Evolutionary conservation across 1,140 invertebrate genomes (phyloP).

Genomic region (Rhysida immarginata): DNA sequence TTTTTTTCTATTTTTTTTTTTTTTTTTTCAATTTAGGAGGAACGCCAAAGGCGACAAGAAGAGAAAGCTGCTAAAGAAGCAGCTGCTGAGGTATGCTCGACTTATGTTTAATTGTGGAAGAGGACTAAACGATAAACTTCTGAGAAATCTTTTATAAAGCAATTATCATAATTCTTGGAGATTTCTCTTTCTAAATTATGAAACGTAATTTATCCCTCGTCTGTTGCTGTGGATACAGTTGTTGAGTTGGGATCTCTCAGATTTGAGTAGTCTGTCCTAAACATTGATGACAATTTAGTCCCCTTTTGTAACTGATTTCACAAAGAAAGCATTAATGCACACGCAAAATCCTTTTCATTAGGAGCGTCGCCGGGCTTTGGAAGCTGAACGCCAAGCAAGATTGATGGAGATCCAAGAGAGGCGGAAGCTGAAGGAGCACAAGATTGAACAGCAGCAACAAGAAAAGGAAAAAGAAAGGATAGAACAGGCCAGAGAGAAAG

Average conservation of each 20-base stretch:
- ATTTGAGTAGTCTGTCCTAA: too few relatives aligned
- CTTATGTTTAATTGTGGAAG: conserved; percentile 7
- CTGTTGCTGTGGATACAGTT: too few relatives aligned
- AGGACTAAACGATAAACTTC: too few relatives aligned
- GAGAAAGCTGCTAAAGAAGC: conserved; percentile 89
- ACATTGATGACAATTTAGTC: too few relatives aligned
- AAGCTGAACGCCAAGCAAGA: conserved; percentile 64
- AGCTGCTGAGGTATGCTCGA: conserved; percentile 50
- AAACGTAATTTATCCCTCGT: too few relatives aligned
- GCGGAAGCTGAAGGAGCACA: conserved; percentile 61
- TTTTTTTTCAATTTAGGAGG: too few relatives aligned
- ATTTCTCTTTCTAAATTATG: too few relatives aligned
- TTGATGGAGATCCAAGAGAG: conserved; percentile 62
- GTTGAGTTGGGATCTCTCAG: too few relatives aligned
- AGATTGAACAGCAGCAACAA: conserved; percentile 69
- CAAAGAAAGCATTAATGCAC: too few relatives aligned
- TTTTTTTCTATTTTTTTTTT: conserved; percentile 5
- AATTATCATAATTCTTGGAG: too few relatives aligned
- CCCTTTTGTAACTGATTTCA: too few relatives aligned
- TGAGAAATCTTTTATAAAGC: too few relatives aligned
- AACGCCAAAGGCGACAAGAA: conserved; percentile 54
- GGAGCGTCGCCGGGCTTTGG: conserved; percentile 64
- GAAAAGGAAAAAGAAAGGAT: conserved; percentile 69
- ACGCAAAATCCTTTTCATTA: conserved; percentile 12
- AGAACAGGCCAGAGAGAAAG: conserved; percentile 65